Base-by-base conservation (phyloP, 2,797 vertebrate species). In the Gymnothorax reevesii region DNA sequence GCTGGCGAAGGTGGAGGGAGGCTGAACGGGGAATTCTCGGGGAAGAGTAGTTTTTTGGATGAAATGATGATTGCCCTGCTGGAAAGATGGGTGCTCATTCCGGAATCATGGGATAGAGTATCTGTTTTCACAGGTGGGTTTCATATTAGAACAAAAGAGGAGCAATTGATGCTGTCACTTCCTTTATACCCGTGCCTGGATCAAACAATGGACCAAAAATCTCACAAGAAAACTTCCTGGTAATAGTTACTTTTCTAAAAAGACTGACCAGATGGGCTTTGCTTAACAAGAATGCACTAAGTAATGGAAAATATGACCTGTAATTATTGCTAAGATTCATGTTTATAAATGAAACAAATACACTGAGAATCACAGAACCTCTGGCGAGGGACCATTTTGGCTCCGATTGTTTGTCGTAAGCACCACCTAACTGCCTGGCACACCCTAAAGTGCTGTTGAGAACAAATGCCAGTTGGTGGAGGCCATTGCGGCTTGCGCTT, bases 221-320 rank as follows among this genome's bases (percentile, higher is more conserved):
- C 52, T n/a, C 1, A 12, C 49, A 17, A 80, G 8, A 80, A 20
- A 8, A 7, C 10, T 17, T 17, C 55, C 77, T 80, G 77, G 77
- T 55, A 80, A 20, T 55, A 52, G 77, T 80, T 80, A 79, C 22
- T 79, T 55, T 55, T 80, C 33, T 42, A 42, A 66, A 80, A 80
- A 54, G 49, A 54, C 52, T 22, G 77, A 22, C 77, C 77, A 80
- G 15, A 54, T 55, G 52, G 52, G 77, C 77, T n/a, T 80, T 22
- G 9, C 77, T 80, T 54, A 54, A 80, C 17, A 80, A n/a, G 77
- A 80, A 77, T 77, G 33, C 20, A 49, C 13, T 20, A 49, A 49
- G 73, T 49, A 77, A 77, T 49, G 33, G 73, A 42, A 77, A 77
- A 77, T 77, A 17, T 77, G 73, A 7, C 73, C 73, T 49, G 73